Percentiles rank a stretch among this genome's conserved stretches.
Conservation (phyloP, 2,797 vertebrate species). For the Sarcoramphus papa region DNA sequence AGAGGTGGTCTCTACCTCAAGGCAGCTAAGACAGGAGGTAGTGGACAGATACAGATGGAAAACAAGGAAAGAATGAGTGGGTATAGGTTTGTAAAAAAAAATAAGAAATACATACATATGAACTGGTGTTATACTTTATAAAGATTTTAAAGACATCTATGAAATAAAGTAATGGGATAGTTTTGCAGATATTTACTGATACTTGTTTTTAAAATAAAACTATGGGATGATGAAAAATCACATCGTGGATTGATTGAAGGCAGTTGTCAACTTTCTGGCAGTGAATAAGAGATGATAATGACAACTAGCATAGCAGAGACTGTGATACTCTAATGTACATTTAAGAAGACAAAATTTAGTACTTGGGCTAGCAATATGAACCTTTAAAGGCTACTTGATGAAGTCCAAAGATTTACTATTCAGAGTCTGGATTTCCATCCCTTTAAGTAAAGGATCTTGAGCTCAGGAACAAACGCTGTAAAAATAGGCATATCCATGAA, state of each 20-base stretch:
- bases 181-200: background rate
- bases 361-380: background rate
- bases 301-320: background rate
- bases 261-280: background rate
- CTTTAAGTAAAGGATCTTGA: background rate
- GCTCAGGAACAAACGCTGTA: fast-evolving
- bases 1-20: background rate
- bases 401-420: background rate
- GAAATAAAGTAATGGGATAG: background rate
- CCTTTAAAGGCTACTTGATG: background rate
- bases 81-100: background rate
- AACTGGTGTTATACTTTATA: background rate
- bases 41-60: background rate
- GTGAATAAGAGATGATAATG: background rate
- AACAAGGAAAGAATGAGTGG: background rate
- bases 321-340: background rate
- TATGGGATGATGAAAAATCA: background rate
- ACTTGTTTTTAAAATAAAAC: background rate
- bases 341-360: background rate
- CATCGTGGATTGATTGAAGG: background rate
- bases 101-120: background rate
- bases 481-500: background rate
- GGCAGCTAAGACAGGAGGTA: background rate
- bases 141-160: background rate
- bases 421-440: background rate